Conservation (phyloP, 2,888 invertebrate species). For the Metellina segmentata region DNA sequence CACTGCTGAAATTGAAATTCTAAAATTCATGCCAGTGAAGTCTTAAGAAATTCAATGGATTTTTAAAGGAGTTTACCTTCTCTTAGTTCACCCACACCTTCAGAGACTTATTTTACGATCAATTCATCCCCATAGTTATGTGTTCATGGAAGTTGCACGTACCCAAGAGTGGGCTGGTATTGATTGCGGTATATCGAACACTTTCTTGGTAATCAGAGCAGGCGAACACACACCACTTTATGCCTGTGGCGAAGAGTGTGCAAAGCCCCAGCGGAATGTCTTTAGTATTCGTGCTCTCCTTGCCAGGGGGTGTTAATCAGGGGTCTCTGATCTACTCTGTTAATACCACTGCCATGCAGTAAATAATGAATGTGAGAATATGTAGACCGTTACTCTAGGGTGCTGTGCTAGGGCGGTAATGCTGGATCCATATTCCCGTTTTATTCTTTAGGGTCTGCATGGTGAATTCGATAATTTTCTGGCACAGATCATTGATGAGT, state of each 20-base stretch:
- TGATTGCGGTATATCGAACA: conserved; percentile 55
- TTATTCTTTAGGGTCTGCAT: neutral
- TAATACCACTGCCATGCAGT: neutral
- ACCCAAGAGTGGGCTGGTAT: conserved; percentile 30
- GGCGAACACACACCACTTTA: conserved; percentile 4
- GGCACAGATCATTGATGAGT: neutral
- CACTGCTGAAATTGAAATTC: too few species aligned
- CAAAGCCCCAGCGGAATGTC: conserved; percentile 42
- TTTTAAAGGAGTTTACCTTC: too few species aligned
- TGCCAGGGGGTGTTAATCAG: conserved; percentile 54
- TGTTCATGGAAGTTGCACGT: conserved; percentile 6
- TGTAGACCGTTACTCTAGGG: neutral
- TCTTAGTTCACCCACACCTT: too few species aligned
- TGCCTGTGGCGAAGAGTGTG: conserved; percentile 41
- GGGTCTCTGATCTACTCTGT: neutral
- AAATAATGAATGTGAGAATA: conserved; percentile 8
- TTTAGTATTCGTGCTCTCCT: conserved; percentile 51
- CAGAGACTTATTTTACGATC: too few species aligned
- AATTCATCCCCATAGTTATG: neutral
- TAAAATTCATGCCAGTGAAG: too few species aligned
- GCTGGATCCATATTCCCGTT: neutral
- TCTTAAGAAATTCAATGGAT: too few species aligned
- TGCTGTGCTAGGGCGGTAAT: neutral
- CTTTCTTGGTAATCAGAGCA: conserved; percentile 48
- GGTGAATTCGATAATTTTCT: neutral